Evolutionary conservation across 2,888 invertebrate species (phyloP), one percentile per base, ranked within the genome.

Genomic region (Caenorhabditis zanzibari): DNA sequence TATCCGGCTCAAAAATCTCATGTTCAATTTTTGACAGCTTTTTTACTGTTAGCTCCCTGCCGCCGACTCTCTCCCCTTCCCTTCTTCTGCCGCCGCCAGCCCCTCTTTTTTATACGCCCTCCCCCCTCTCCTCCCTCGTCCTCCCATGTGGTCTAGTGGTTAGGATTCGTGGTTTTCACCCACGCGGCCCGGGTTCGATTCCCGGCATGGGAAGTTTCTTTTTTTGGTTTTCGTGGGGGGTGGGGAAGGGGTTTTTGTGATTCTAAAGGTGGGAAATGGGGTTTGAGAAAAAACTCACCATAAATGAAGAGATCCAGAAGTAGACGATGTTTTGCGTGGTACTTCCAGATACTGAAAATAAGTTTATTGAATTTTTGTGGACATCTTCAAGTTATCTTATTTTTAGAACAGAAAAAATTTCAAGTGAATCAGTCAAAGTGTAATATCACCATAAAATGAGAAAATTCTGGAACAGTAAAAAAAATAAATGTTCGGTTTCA

Each of bases 111-210:
- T 47, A 14, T 47, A 47, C 47, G 47, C n/a, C 47, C 10, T 38
- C 9, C 12, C 47, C 5, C 19, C 47, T 19, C 47, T 19, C 7
- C 19, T 12, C 28, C 59, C 52, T 69, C 64, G 71, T 85, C 77
- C 82, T 89, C 89, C 89, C 89, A 87, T 88, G 88, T 89, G 88
- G 88, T 89, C 89, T 89, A 89, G 88, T 89, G 89, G 89, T 88
- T 88, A 89, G 89, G 89, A 89, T 89, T 89, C 88, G 89, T 87
- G 89, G 89, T 89, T 89, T 89, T 89, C 89, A 89, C 89, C 88
- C 89, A 86, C 89, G 86, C 88, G 89, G 89, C 89, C 89, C 89
- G 89, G 89, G 89, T 89, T 89, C 89, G 89, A 89, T 89, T 89
- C 89, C 89, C 89, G 89, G 89, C 88, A 88, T 88, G 89, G 89